phyloP scores from a whole-genome alignment of 2,888 invertebrate species.

The Dysmachus trigonus region DNA sequence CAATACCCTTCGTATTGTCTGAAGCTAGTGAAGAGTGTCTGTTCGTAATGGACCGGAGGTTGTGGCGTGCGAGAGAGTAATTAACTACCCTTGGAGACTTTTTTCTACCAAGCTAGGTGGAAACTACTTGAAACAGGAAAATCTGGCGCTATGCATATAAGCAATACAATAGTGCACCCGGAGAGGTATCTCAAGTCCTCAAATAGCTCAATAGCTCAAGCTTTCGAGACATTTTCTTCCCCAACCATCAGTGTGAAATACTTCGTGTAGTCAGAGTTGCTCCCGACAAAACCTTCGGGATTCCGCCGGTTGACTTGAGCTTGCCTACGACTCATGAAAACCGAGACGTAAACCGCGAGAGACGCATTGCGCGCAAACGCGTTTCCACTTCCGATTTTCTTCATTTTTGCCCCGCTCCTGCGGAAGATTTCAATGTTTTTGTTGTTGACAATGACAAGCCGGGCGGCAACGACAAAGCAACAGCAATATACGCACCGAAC shows the following conservation, averaged over 20 bases:
- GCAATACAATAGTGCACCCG: background rate
- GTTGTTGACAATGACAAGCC: background rate
- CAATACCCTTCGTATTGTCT: slow-evolving; percentile 1
- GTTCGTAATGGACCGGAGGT: slow-evolving; percentile 3
- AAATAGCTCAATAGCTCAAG: background rate
- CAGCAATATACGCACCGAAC: background rate
- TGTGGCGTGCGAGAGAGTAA: background rate
- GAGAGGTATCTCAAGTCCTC: background rate
- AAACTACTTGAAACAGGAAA: slow-evolving; percentile 10
- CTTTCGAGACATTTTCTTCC: background rate
- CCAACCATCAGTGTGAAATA: background rate
- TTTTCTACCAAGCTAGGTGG: background rate
- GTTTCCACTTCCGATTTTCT: slow-evolving; percentile 17
- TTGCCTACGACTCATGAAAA: background rate
- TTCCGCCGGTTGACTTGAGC: background rate
- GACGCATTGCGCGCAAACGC: slow-evolving; percentile 10
- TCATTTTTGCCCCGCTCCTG: background rate
- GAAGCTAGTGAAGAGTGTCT: slow-evolving; percentile 26
- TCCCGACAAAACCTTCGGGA: background rate
- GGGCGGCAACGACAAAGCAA: background rate
- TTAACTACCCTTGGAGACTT: background rate
- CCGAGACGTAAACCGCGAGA: background rate
- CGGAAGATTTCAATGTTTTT: background rate
- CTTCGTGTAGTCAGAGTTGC: background rate
- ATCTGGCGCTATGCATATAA: background rate